phyloP scores from a whole-genome alignment of 2,113 vertebrate genomes.

The Vidua macroura region DNA sequence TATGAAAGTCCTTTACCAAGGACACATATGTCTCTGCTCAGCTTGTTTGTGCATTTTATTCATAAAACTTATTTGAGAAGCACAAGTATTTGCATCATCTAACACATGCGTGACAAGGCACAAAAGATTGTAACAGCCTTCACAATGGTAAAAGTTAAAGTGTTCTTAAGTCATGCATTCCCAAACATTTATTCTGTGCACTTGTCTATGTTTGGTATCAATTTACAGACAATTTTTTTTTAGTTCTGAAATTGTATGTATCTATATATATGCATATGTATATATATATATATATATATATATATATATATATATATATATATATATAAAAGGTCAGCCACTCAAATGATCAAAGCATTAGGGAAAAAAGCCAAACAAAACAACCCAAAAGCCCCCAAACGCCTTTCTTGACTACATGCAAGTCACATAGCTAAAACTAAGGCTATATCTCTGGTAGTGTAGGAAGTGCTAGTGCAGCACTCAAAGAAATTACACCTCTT shows the following conservation, averaged over 20 bases:
- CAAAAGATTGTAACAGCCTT: not conserved
- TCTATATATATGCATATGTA: no score
- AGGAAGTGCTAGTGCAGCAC: conserved; percentile 18
- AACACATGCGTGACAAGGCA: not conserved
- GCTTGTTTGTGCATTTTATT: not conserved
- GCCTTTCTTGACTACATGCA: not conserved
- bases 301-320: not conserved
- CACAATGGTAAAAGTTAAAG: not conserved
- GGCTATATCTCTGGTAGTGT: not conserved
- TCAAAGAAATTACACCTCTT: not conserved
- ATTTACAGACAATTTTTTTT: not conserved
- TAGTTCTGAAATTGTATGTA: not conserved
- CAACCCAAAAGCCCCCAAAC: accelerated
- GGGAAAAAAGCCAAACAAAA: not conserved
- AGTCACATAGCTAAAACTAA: conserved; percentile 15
- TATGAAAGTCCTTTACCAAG: not conserved
- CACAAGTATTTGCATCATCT: not conserved
- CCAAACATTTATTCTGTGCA: not conserved
- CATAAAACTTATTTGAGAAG: not conserved
- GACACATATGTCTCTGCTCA: not conserved
- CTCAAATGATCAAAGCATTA: not conserved
- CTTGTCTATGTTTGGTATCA: not conserved
- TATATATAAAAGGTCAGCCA: not conserved
- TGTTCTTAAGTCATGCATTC: not conserved
- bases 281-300: not conserved